Percentiles rank a stretch among this genome's conserved stretches.
phyloP scores from a whole-genome alignment of 2,113 vertebrate species.

The Pollimyrus isidori region DNA sequence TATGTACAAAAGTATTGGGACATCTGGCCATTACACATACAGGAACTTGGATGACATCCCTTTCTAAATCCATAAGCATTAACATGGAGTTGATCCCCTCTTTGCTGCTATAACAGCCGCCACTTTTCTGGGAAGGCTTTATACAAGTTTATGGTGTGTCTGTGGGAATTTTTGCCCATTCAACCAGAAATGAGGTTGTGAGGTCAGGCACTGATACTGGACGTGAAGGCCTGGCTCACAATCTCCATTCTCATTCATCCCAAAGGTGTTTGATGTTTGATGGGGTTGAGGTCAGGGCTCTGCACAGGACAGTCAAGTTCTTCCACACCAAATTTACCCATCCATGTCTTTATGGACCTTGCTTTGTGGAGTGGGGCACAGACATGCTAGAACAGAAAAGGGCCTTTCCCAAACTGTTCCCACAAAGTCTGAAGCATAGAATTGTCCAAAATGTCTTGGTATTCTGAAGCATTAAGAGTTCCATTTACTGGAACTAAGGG shows the following conservation, averaged over 20 bases:
- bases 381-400: background rate
- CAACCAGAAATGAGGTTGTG: background rate
- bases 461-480: background rate
- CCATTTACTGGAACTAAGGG: background rate
- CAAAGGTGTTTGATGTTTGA: background rate
- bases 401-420: background rate
- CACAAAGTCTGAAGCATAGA: background rate
- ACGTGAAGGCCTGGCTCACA: background rate
- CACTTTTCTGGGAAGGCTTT: background rate
- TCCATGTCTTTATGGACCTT: background rate
- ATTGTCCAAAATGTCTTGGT: background rate
- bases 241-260: background rate
- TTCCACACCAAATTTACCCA: background rate
- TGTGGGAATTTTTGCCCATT: background rate
- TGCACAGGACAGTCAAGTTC: background rate
- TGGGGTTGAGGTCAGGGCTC: background rate
- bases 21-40: background rate
- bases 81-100: background rate
- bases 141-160: background rate
- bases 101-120: background rate
- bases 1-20: background rate
- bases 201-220: background rate
- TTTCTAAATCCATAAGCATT: background rate
- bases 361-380: background rate
- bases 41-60: background rate